These are phyloP conservation scores for Lasioglossum lativentre DNA, from an alignment of 2,888 invertebrate genomes.

Conservation along the genomic window DNA sequence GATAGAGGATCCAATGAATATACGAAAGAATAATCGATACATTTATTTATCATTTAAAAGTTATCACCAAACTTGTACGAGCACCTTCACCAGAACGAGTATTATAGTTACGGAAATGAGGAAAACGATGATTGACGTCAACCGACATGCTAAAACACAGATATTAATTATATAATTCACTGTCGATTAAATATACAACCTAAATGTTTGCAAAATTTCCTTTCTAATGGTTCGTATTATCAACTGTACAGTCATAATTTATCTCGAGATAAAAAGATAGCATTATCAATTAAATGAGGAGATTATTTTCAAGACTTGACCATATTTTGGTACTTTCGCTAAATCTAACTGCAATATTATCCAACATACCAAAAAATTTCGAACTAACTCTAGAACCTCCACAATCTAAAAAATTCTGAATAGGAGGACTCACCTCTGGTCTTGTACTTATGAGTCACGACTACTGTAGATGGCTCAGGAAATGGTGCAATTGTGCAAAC, in stretches of 20 bases:
- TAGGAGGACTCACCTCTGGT: background rate
- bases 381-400: too few species aligned
- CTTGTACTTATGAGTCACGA: background rate
- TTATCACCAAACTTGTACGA: background rate
- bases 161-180: background rate
- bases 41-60: background rate
- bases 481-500: background rate
- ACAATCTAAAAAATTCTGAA: background rate
- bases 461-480: background rate
- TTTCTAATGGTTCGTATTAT: background rate
- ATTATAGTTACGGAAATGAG: fast-evolving
- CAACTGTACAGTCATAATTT: background rate
- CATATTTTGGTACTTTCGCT: too few species aligned
- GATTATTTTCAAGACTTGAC: background rate
- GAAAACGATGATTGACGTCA: background rate
- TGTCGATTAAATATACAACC: background rate
- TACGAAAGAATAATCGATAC: background rate
- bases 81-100: background rate
- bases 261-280: background rate
- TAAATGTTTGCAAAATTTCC: background rate
- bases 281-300: background rate
- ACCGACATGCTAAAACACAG: background rate
- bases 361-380: background rate
- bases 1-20: too few species aligned
- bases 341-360: background rate